Evolutionary conservation across 2,888 invertebrate genomes (phyloP).

Genomic region (Euplagia quadripunctaria): DNA sequence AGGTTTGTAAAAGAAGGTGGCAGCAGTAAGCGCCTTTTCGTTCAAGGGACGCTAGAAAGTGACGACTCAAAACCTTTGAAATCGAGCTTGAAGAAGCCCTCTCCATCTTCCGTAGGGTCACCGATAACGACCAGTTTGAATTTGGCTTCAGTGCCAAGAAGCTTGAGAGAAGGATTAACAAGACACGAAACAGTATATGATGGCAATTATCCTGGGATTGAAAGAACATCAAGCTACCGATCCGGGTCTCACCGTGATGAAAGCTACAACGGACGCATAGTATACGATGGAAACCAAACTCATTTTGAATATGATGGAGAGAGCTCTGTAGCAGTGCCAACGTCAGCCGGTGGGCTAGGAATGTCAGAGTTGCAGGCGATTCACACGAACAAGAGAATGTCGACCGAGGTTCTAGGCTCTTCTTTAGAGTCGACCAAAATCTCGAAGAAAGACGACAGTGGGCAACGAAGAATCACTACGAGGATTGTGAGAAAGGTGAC

Average conservation of each 20-base stretch:
- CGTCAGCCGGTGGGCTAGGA: constrained; percentile 78
- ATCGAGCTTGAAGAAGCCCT: constrained; percentile 84
- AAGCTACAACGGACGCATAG: constrained; percentile 80
- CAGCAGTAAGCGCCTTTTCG: constrained; percentile 90
- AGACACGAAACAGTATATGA: constrained; percentile 84
- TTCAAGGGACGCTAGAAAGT: constrained; percentile 91
- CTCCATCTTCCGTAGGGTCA: constrained; percentile 85
- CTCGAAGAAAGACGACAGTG: constrained; percentile 92
- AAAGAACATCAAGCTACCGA: constrained; percentile 75
- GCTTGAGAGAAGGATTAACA: constrained; percentile 84
- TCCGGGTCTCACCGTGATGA: constrained; percentile 80
- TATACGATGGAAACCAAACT: constrained; percentile 84
- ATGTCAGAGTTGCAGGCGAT: constrained; percentile 91
- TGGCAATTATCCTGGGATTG: constrained; percentile 83
- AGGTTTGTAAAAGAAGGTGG: constrained; percentile 91
- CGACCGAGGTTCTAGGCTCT: constrained; percentile 94
- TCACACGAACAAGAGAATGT: constrained; percentile 93
- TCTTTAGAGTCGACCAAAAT: constrained; percentile 94
- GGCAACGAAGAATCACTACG: constrained; percentile 94
- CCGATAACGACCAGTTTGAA: constrained; percentile 89
- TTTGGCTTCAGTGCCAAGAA: constrained; percentile 86
- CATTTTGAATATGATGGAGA: constrained; percentile 84
- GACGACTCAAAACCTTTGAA: constrained; percentile 86
- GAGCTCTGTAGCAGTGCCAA: constrained; percentile 78
- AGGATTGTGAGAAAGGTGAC: constrained; percentile 96